phyloP scores from a whole-genome alignment of 2,888 invertebrate genomes.

The Apodemia zela region DNA sequence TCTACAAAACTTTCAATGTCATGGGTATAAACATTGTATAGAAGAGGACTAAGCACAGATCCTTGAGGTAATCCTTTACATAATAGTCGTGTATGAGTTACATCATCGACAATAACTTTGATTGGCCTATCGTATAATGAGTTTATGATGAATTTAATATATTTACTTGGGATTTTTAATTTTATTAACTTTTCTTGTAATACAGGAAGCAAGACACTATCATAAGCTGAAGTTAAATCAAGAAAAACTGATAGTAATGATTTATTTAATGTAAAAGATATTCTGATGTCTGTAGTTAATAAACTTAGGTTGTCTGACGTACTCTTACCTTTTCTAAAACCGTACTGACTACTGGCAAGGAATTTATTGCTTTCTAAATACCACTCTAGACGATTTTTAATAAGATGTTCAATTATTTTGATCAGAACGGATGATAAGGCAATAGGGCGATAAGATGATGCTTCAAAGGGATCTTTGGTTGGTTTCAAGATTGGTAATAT shows the following conservation, averaged over 20 bases:
- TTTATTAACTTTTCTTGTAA: too few species aligned
- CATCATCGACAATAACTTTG: not conserved
- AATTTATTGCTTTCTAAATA: not conserved
- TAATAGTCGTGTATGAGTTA: not conserved
- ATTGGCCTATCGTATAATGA: not conserved
- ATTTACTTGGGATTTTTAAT: not conserved
- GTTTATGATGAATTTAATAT: not conserved
- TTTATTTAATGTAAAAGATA: too few species aligned
- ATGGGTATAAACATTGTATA: not conserved
- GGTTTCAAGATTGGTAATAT: not conserved
- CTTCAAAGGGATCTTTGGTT: not conserved
- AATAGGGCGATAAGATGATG: constrained; percentile 16
- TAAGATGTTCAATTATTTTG: constrained; percentile 13
- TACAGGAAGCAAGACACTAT: too few species aligned
- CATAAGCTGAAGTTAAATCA: too few species aligned
- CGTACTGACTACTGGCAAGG: not conserved
- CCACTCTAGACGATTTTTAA: constrained; percentile 5
- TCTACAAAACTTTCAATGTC: not conserved
- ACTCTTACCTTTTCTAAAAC: not conserved
- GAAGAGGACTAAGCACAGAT: not conserved
- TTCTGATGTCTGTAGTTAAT: too few species aligned
- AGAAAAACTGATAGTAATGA: too few species aligned
- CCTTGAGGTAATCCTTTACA: not conserved
- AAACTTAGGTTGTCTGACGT: too few species aligned
- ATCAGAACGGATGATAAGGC: constrained; percentile 9